phyloP scores from a whole-genome alignment of 2,113 vertebrate genomes.

The Coregonus clupeaformis region DNA sequence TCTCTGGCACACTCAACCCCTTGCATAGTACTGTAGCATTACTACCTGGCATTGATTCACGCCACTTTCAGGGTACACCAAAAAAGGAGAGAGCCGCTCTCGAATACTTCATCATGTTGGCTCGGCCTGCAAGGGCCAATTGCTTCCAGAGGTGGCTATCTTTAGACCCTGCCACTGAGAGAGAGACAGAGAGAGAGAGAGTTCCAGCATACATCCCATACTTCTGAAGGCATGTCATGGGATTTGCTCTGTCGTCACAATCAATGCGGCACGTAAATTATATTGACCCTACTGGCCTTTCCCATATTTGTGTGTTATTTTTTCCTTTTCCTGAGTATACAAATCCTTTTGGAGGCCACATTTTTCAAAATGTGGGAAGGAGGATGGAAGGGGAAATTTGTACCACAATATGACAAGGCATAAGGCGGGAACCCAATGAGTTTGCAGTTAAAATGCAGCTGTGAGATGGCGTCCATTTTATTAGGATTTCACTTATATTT shows the following conservation, averaged over 20 bases:
- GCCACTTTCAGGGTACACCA: conserved; percentile 40
- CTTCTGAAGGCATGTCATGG: neutral
- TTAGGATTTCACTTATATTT: neutral
- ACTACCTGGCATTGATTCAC: conserved; percentile 12
- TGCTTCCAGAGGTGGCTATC: conserved; percentile 35
- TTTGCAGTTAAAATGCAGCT: neutral
- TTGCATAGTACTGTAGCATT: conserved; percentile 6
- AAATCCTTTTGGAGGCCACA: neutral
- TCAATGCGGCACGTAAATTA: too few species aligned
- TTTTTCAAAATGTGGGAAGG: conserved; percentile 40
- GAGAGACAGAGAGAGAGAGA: neutral
- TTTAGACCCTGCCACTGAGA: conserved; percentile 19
- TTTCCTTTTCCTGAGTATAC: neutral
- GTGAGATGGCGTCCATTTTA: neutral
- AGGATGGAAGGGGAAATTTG: conserved; percentile 23
- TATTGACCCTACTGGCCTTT: neutral
- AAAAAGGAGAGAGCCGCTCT: conserved; percentile 43
- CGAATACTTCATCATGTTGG: conserved; percentile 29
- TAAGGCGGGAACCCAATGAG: neutral
- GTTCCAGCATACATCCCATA: neutral
- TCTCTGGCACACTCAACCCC: conserved; percentile 10
- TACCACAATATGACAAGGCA: conserved; percentile 20
- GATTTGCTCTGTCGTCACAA: neutral
- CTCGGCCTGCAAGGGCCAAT: conserved; percentile 12
- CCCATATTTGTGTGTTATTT: neutral